Base-by-base conservation (phyloP, 2,113 vertebrate genomes). In the Tetrax tetrax region DNA sequence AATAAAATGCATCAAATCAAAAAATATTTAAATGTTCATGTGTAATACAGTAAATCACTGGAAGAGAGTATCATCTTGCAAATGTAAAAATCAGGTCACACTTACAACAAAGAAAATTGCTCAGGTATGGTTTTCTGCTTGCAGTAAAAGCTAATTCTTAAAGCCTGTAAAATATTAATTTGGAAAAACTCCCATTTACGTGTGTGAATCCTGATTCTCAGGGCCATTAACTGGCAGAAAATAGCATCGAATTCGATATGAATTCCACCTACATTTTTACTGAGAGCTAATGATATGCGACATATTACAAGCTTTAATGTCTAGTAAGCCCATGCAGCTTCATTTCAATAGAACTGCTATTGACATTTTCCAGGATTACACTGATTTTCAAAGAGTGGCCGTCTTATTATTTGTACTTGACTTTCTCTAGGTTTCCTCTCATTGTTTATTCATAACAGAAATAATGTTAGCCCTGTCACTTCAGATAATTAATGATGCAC, bases 181-280 rank as follows among this genome's bases (percentile, higher is more conserved):
- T 89, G 51, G 77, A 54, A 86, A 82, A 96, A n/a, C 35, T 82
- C 74, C 21, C 56, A 68, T 82, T 91, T 93, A 50, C 53, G 53
- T 79, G 89, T 91, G 53, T 83, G 83, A 91, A 31, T 54, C 61
- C 93, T 86, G 63, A 83, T 93, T 90, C 75, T 94, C 69, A 28
- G 77, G 71, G 63, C 53, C 69, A 82, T 95, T 94, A 93, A 75
- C 81, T 91, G 78, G 35, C 74, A 89, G 81, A 81, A 93, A 91
- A 89, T 69, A 78, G 53, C 83, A 64, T 5, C 82, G 91, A 76
- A 87, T 76, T 89, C 75, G 57, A 60, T 27, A 56, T 45, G 53
- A 93, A 69, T 89, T 84, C 84, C 35, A 50, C 56, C 70, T 50
- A 21, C 1, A 6, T 45, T 84, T 92, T 79, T 48, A 31, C 70